Conservation (phyloP, 2,888 invertebrate species). For the Macrosiphum euphorbiae region DNA sequence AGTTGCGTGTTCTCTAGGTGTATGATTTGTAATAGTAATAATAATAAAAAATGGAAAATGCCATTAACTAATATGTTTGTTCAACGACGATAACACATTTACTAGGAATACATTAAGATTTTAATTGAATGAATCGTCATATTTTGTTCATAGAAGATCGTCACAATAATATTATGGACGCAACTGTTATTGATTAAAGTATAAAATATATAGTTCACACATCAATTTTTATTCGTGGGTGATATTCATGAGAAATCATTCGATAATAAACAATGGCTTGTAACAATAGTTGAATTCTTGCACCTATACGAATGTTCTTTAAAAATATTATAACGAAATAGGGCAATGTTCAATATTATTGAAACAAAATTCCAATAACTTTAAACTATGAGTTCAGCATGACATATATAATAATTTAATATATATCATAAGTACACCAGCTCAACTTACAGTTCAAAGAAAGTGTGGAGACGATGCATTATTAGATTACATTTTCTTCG, state of each 20-base stretch:
- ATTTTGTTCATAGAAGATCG: background rate
- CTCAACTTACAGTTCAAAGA: background rate
- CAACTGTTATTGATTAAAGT: background rate
- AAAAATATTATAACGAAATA: background rate
- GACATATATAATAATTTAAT: background rate
- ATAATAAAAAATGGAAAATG: background rate
- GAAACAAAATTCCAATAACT: background rate
- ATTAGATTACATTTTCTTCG: background rate
- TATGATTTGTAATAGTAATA: constrained; percentile 2
- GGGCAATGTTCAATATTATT: background rate
- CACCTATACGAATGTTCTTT: background rate
- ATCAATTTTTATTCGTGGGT: background rate
- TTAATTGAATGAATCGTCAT: background rate
- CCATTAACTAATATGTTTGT: constrained; percentile 44
- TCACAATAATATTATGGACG: background rate
- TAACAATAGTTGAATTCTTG: too few species aligned
- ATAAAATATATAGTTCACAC: background rate
- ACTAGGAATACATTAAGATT: background rate
- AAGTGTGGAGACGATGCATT: too few species aligned
- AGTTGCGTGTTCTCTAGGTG: constrained; percentile 4
- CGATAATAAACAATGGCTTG: background rate
- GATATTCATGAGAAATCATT: background rate
- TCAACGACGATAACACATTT: background rate
- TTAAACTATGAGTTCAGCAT: background rate
- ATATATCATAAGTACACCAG: background rate